These are phyloP conservation scores for Thermophis baileyi DNA, from an alignment of 2,113 vertebrate species.

Conservation along the genomic window DNA sequence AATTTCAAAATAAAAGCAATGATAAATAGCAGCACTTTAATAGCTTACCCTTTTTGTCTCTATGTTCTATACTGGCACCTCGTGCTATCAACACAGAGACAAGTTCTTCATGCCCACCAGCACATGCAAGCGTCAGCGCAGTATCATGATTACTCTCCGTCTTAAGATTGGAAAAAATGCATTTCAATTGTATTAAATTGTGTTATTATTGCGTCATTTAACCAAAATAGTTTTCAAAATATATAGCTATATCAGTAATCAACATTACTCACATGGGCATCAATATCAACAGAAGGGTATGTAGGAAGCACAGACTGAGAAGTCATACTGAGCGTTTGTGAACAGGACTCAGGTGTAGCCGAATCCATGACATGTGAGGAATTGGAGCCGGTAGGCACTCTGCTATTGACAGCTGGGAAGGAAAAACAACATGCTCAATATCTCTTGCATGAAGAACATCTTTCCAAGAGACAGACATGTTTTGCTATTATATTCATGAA, in stretches of 20 bases:
- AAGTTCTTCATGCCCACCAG: slow-evolving; percentile 95
- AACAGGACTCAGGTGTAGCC: slow-evolving; percentile 79
- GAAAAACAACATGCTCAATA: slow-evolving; percentile 23
- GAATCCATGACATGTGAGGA: slow-evolving; percentile 80
- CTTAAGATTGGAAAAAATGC: slow-evolving; percentile 56
- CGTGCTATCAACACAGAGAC: slow-evolving; percentile 95
- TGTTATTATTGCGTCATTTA: neutral
- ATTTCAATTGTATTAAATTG: slow-evolving; percentile 15
- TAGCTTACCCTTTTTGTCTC: slow-evolving; percentile 93
- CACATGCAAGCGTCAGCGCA: slow-evolving; percentile 93
- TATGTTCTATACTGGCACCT: slow-evolving; percentile 95
- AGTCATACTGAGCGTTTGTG: slow-evolving; percentile 78
- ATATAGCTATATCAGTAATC: neutral
- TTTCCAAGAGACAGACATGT: neutral
- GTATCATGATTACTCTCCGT: slow-evolving; percentile 99
- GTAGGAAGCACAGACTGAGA: slow-evolving; percentile 85
- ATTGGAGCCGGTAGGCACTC: slow-evolving; percentile 81
- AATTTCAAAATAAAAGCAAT: neutral
- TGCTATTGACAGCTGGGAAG: slow-evolving; percentile 90
- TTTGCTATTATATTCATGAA: neutral
- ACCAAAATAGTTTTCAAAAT: slow-evolving; percentile 3
- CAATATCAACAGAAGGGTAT: slow-evolving; percentile 95
- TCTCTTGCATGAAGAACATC: neutral
- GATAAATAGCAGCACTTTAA: neutral
- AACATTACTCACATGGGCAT: slow-evolving; percentile 88